phyloP scores from a whole-genome alignment of 2,113 vertebrate species.

The Gallinago undulata region DNA sequence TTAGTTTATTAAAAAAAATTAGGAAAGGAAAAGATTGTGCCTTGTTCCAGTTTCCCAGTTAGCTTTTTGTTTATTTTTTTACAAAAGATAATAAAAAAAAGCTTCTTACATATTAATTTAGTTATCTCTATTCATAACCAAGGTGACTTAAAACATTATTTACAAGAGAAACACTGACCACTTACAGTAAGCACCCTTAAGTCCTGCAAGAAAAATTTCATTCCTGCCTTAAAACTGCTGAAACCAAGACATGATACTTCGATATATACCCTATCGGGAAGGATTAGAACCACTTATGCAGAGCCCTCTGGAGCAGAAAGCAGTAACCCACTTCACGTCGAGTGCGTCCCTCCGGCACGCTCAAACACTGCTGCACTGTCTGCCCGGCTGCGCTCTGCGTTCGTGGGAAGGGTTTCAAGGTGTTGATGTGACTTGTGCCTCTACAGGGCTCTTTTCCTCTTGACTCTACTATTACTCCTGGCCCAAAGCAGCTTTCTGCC shows the following conservation, averaged over 20 bases:
- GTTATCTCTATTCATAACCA: background rate
- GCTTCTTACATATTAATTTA: background rate
- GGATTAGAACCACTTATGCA: fast-evolving
- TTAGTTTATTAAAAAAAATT: background rate
- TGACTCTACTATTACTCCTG: background rate
- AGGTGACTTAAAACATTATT: background rate
- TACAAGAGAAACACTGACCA: fast-evolving
- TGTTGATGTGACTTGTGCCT: fast-evolving
- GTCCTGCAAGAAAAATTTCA: background rate
- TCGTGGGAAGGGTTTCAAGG: background rate
- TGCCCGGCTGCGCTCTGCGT: fast-evolving
- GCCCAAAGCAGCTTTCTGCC: background rate
- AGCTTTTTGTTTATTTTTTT: too few species aligned
- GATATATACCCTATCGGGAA: fast-evolving
- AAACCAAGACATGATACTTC: background rate
- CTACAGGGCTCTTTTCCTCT: background rate
- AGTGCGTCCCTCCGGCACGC: fast-evolving
- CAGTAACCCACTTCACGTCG: fast-evolving
- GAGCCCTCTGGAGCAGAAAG: background rate
- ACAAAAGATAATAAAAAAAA: too few species aligned
- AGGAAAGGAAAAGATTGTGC: background rate
- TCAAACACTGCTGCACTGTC: background rate
- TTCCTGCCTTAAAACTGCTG: background rate
- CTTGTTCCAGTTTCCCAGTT: background rate
- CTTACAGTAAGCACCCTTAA: background rate